A percentile compares a stretch with the other conserved stretches of the same genome.
Evolutionary conservation across 2,797 vertebrate species (phyloP).

Genomic region (Oceanodroma leucorhoa): DNA sequence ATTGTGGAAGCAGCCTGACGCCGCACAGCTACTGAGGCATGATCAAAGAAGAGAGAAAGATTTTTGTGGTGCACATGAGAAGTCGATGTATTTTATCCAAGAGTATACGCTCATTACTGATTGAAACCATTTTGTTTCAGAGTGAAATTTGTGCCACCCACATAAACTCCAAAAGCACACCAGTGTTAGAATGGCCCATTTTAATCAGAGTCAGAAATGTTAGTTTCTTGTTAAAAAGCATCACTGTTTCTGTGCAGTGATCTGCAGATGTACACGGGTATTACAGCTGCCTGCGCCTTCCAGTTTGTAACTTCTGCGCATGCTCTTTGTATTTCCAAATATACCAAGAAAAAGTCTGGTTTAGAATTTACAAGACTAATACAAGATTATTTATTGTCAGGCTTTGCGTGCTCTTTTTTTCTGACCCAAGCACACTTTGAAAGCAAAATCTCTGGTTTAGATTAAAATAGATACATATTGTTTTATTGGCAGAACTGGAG

Average conservation of each 20-base stretch:
- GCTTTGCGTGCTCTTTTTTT: background rate
- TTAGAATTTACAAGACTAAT: background rate
- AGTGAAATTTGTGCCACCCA: background rate
- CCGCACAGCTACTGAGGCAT: fast-evolving
- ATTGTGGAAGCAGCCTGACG: background rate
- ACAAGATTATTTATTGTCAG: background rate
- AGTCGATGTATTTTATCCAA: background rate
- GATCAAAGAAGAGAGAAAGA: background rate
- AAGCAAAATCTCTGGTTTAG: background rate
- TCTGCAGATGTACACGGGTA: background rate
- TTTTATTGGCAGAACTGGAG: background rate
- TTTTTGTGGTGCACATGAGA: background rate
- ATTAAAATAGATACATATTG: background rate
- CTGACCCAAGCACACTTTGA: background rate
- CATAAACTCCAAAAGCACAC: background rate
- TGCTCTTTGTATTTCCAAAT: background rate
- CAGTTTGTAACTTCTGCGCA: background rate
- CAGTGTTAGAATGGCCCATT: background rate
- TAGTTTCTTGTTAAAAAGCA: background rate
- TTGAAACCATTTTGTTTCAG: background rate
- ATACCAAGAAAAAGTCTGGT: background rate
- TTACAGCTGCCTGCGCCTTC: background rate
- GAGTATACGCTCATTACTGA: background rate
- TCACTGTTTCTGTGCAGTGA: background rate
- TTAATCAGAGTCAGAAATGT: background rate